phyloP scores from a whole-genome alignment of 2,888 invertebrate species.

The Thera obeliscata region DNA sequence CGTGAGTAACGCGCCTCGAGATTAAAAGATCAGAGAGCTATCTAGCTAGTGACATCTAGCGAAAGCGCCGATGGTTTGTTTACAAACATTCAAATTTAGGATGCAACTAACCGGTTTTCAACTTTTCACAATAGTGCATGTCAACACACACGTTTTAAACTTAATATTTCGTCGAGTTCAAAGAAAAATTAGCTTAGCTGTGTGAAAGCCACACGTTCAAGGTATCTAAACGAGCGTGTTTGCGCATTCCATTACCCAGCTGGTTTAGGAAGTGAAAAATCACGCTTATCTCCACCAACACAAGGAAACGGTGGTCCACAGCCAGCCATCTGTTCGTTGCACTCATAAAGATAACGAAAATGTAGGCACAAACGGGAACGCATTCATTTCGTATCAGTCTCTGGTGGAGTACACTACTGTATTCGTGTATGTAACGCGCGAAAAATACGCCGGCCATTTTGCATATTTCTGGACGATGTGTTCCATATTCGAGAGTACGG shows the following conservation, averaged over 20 bases:
- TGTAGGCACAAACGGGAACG: constrained; percentile 68
- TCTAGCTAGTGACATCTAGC: constrained; percentile 70
- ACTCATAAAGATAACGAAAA: constrained; percentile 82
- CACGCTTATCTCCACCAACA: constrained; percentile 80
- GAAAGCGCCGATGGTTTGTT: constrained; percentile 67
- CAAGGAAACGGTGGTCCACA: constrained; percentile 74
- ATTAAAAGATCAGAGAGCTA: constrained; percentile 60
- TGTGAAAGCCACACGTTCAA: constrained; percentile 68
- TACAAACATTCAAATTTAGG: constrained; percentile 65
- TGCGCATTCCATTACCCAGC: constrained; percentile 75
- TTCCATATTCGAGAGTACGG: constrained; percentile 82
- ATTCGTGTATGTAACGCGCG: constrained; percentile 70
- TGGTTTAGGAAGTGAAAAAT: constrained; percentile 82
- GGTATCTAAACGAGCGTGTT: constrained; percentile 70
- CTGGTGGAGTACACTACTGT: constrained; percentile 67
- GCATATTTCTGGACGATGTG: constrained; percentile 80
- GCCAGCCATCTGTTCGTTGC: constrained; percentile 82
- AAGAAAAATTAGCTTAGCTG: constrained; percentile 67
- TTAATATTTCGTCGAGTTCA: constrained; percentile 53
- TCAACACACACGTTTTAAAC: constrained; percentile 47
- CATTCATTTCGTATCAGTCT: constrained; percentile 74
- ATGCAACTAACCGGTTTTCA: constrained; percentile 33
- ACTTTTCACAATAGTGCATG: constrained; percentile 33
- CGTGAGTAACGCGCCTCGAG: constrained; percentile 39
- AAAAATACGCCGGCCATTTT: constrained; percentile 77